Base-by-base conservation (phyloP, 2,113 vertebrate genomes). In the Phoenicopterus ruber region DNA sequence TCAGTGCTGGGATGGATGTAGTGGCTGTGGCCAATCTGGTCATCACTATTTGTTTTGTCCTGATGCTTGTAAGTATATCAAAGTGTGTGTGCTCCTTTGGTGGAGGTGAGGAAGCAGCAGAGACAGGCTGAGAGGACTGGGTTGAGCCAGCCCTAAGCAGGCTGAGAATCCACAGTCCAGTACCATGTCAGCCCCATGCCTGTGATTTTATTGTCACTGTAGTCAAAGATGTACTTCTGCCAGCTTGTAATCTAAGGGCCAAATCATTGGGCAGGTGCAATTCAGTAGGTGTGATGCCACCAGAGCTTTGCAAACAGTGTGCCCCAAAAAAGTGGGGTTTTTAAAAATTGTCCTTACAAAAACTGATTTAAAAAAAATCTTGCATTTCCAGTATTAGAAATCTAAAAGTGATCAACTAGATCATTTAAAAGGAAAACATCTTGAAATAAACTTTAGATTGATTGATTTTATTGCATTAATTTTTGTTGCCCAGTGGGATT, bases 1-100 rank as follows among this genome's bases (percentile, higher is more conserved):
- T 98, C 83, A 97, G 97, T 25, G 97, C 97, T 88, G 97, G 97
- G n/a, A 97, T 97, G 96, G 90, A 95, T 36, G 96, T 97, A 40
- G 94, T 97, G 17, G 96, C 96, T 50, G 94, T 97, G 74, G 97
- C 97, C 4, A 97, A 97, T 54, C 92, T 98, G 38, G 38, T 97
- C 34, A 97, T 97, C 90, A 97, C 96, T 4, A 79, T 97, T 84
- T 96, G 96, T 91, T 97, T 98, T 86, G 96, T 98, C 49, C 86
- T 98, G 81, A 98, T 98, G 97, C 92, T 98, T 76, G 97, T 98
- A 90, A 96, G 97, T 96, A 31, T 19, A 2, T 42, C 32, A 69
- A 34, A 9, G 13, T 0, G 5, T 38, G 7, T 59, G 67, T 47
- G 34, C 34, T 72, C 15, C 38, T 92, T 77, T 59, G 46, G 29